Base-by-base conservation (phyloP, 2,888 invertebrate species). In the Morpho deidamia region DNA sequence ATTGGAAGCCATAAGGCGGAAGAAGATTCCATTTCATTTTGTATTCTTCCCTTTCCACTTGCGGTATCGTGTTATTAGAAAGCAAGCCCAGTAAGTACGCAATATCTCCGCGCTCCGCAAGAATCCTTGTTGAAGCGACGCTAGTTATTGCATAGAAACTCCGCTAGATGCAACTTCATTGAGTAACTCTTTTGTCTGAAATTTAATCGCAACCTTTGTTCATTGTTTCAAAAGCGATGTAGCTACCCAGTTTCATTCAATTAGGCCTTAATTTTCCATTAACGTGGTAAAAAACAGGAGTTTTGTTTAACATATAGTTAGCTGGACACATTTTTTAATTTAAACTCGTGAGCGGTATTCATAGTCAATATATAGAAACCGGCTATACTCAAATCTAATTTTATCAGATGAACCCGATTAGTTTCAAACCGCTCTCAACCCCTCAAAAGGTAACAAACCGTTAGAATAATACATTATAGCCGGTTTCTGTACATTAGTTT, bases 141-240 rank as follows among this genome's bases (percentile, higher is more conserved):
- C 70, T 69, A 78, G 82, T 88, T 87, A 88, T 88, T 87, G 88
- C 88, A 89, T 87, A 85, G 86, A 87, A 84, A 88, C 85, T 81
- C 85, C 81, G 83, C 74, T 79, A 76, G 78, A 82, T 87, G 85
- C 88, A 87, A 86, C 83, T 88, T 82, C 86, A 88, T 87, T 82
- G 83, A 79, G 78, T 74, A 76, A 77, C 80, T 79, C 74, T 83
- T 84, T 83, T 81, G 82, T 83, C 79, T 83, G 86, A 83, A 83
- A 83, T 80, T 79, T 80, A 73, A 23, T 23, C 23, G 23, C 82
- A 74, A 72, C 74, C 80, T 75, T 69, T 68, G 79, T 80, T 86
- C 88, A 89, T 89, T 88, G 88, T 88, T 89, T 86, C 83, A 78
- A 85, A 83, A 83, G 81, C 80, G 79, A 68, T 67, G 72, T 72